These are phyloP conservation scores for Galendromus occidentalis DNA, from an alignment of 1,140 invertebrate species.

Conservation along the genomic window DNA sequence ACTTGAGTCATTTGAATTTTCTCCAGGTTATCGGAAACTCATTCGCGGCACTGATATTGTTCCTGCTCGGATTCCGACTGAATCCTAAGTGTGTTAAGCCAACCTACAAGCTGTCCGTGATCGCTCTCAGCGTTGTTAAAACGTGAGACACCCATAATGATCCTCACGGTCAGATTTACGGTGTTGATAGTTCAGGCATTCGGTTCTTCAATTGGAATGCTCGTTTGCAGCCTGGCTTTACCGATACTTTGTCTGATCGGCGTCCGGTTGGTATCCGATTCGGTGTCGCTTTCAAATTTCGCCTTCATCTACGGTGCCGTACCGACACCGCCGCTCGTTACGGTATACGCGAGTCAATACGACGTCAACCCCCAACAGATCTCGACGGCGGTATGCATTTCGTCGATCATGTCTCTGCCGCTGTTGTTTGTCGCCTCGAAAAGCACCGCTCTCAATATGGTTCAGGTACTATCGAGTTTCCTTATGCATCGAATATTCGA, in stretches of 20 bases:
- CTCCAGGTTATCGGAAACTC: not conserved
- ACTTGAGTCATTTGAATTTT: too few relatives aligned
- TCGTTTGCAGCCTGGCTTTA: not conserved
- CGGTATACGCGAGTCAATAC: not conserved
- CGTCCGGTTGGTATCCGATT: not conserved
- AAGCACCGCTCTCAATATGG: not conserved
- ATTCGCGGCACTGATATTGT: not conserved
- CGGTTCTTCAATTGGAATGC: not conserved
- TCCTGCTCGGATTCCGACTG: conserved; percentile 8
- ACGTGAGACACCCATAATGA: not conserved
- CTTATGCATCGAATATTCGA: too few relatives aligned
- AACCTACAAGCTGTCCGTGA: not conserved
- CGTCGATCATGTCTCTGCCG: not conserved
- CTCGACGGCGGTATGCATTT: not conserved
- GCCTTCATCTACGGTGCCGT: conserved; percentile 1
- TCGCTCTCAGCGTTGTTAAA: not conserved
- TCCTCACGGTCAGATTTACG: not conserved
- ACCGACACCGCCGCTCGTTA: not conserved
- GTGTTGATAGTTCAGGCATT: not conserved
- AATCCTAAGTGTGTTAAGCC: not conserved
- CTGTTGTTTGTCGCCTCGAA: not conserved
- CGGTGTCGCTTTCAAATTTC: not conserved
- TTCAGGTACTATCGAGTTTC: not conserved
- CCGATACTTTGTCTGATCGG: not conserved
- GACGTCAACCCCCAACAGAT: not conserved